Evolutionary conservation across 2,113 vertebrate genomes (phyloP).

Genomic region (human): DNA sequence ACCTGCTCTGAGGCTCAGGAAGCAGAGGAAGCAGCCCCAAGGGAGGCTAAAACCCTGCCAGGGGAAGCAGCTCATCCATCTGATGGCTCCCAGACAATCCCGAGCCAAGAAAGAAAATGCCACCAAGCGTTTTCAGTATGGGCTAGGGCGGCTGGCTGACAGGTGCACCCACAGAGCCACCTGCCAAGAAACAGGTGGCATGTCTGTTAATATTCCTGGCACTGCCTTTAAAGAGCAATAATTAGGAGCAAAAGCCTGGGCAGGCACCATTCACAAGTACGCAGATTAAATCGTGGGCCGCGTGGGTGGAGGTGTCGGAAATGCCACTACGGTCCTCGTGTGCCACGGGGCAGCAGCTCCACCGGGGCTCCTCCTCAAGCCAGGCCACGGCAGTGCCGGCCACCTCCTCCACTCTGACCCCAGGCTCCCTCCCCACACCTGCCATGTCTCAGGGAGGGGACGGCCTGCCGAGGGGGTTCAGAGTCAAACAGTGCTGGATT

Average conservation of each 20-base stretch:
- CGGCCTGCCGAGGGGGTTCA: not conserved
- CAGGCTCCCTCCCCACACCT: not conserved
- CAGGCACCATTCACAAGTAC: not conserved
- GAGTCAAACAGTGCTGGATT: not conserved
- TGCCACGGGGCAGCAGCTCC: not conserved
- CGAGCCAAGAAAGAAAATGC: not conserved
- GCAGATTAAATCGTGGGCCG: accelerated
- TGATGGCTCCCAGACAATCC: not conserved
- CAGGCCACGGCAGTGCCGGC: not conserved
- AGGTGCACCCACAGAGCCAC: constrained; percentile 41
- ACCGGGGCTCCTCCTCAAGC: not conserved
- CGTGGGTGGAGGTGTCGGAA: not conserved
- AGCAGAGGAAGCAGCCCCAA: not conserved
- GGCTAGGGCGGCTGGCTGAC: not conserved
- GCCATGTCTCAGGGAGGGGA: not conserved
- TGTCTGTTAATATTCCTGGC: constrained; percentile 3
- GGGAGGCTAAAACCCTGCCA: not conserved
- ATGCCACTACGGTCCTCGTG: accelerated
- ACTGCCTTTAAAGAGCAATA: not conserved
- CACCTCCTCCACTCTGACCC: not conserved
- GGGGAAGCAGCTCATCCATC: not conserved
- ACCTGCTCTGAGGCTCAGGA: not conserved
- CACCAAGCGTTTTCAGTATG: not conserved
- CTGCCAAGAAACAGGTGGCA: constrained; percentile 61
- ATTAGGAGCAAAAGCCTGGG: constrained; percentile 12